Percentiles rank a stretch among this genome's conserved stretches.
Conservation (phyloP, 2,888 invertebrate species). For the Monopis laevigella region DNA sequence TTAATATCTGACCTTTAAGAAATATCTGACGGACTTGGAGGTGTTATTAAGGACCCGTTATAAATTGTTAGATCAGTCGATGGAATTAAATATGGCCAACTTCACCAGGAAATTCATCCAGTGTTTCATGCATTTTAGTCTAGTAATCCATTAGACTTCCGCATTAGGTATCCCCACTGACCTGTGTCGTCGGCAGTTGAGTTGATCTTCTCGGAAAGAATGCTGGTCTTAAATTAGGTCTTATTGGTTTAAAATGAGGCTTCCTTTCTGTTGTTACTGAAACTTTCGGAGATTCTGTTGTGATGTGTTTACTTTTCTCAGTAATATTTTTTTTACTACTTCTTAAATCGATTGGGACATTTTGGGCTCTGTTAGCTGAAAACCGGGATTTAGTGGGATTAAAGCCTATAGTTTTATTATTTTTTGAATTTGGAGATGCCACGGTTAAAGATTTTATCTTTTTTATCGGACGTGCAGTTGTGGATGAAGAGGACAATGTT, state of each 20-base stretch:
- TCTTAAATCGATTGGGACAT: slow-evolving; percentile 50
- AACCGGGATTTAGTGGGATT: slow-evolving; percentile 44
- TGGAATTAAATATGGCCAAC: slow-evolving; percentile 35
- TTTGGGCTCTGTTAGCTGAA: slow-evolving; percentile 42
- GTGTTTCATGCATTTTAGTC: too few species aligned
- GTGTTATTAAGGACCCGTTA: background rate
- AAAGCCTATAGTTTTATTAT: slow-evolving; percentile 43
- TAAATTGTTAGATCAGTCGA: slow-evolving; percentile 20
- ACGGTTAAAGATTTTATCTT: slow-evolving; percentile 36
- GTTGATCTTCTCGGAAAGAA: slow-evolving; percentile 48
- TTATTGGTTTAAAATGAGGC: slow-evolving; percentile 42
- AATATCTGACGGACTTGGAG: background rate
- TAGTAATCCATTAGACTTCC: background rate
- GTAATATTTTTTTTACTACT: slow-evolving; percentile 26
- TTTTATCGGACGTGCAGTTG: slow-evolving; percentile 27
- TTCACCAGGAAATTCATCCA: slow-evolving; percentile 27
- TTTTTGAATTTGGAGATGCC: slow-evolving; percentile 26
- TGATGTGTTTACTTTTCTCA: slow-evolving; percentile 36
- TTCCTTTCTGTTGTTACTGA: slow-evolving; percentile 45
- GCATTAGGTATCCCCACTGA: slow-evolving; percentile 24
- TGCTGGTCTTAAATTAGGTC: slow-evolving; percentile 47
- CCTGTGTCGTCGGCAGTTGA: slow-evolving; percentile 30
- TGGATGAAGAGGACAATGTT: slow-evolving; percentile 16
- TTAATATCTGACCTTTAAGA: background rate
- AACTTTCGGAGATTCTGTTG: slow-evolving; percentile 43